Conservation (phyloP, 2,888 invertebrate genomes). For the Zele albiditarsus region DNA sequence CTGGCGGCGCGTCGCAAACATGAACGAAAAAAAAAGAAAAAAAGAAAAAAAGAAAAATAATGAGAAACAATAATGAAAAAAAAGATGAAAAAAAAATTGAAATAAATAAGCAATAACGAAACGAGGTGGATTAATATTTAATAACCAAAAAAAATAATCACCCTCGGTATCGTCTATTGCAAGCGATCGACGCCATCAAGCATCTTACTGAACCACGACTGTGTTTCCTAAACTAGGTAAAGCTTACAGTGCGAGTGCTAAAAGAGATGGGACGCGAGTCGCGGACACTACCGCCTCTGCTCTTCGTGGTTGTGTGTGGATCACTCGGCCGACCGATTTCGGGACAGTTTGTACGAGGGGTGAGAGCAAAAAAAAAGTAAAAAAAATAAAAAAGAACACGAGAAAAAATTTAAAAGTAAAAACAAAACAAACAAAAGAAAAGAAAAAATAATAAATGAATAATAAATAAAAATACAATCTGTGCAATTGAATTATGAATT, state of each 20-base stretch:
- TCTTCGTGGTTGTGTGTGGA: constrained; percentile 30
- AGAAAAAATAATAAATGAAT: constrained; percentile 35
- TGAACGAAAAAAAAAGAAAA: constrained; percentile 38
- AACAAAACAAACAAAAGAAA: constrained; percentile 29
- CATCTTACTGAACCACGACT: constrained; percentile 70
- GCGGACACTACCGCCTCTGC: constrained; percentile 33
- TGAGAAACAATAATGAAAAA: constrained; percentile 31
- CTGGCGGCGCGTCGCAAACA: constrained; percentile 68
- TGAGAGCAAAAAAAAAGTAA: constrained; percentile 34
- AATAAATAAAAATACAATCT: constrained; percentile 6
- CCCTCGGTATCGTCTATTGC: constrained; percentile 39
- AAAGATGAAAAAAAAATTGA: constrained; percentile 40
- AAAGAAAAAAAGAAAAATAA: constrained; percentile 36
- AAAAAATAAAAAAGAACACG: constrained; percentile 29
- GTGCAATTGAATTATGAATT: constrained; percentile 24
- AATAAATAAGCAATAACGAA: constrained; percentile 39
- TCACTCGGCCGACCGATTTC: constrained; percentile 39
- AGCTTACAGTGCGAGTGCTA: constrained; percentile 65
- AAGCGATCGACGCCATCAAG: constrained; percentile 58
- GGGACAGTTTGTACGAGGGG: constrained; percentile 40
- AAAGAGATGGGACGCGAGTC: constrained; percentile 44
- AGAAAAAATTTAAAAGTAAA: constrained; percentile 29
- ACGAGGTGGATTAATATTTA: constrained; percentile 34
- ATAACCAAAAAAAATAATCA: constrained; percentile 20
- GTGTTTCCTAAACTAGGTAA: constrained; percentile 73